A percentile compares a stretch with the other conserved stretches of the same genome.
These are phyloP conservation scores for Onychostruthus taczanowskii DNA, from an alignment of 2,113 vertebrate species.

Conservation along the genomic window DNA sequence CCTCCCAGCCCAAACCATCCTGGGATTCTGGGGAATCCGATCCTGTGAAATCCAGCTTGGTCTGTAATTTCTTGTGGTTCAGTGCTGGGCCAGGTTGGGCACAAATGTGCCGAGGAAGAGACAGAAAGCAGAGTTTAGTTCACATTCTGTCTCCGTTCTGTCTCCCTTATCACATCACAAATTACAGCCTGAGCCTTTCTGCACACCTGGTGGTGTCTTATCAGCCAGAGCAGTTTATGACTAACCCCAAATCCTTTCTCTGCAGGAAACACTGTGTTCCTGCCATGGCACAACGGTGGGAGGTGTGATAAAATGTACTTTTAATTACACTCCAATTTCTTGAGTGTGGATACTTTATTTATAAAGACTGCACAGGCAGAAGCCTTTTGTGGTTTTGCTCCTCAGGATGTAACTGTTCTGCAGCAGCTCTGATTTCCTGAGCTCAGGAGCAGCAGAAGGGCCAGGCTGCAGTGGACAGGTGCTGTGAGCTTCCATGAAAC, in stretches of 20 bases:
- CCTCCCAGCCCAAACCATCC: not conserved
- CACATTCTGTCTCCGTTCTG: not conserved
- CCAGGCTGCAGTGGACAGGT: not conserved
- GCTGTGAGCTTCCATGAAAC: not conserved
- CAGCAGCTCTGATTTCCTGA: not conserved
- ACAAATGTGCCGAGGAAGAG: not conserved
- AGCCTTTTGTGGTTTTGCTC: not conserved
- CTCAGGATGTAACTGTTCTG: not conserved
- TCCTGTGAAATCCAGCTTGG: not conserved
- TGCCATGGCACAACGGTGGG: not conserved
- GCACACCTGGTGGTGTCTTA: not conserved
- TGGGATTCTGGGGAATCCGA: not conserved
- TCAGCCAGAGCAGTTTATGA: not conserved
- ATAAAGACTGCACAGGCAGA: not conserved
- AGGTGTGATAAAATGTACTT: not conserved
- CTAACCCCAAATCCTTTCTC: not conserved
- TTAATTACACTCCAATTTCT: not conserved
- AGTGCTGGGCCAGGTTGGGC: not conserved
- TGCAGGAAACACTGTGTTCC: not conserved
- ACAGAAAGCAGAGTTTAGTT: not conserved
- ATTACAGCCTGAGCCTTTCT: not conserved
- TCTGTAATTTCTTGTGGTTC: not conserved
- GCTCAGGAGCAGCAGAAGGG: not conserved
- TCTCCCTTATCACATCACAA: fast-evolving
- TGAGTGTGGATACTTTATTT: not conserved